Conservation (phyloP, 2,888 invertebrate genomes). For the Dione juno region DNA sequence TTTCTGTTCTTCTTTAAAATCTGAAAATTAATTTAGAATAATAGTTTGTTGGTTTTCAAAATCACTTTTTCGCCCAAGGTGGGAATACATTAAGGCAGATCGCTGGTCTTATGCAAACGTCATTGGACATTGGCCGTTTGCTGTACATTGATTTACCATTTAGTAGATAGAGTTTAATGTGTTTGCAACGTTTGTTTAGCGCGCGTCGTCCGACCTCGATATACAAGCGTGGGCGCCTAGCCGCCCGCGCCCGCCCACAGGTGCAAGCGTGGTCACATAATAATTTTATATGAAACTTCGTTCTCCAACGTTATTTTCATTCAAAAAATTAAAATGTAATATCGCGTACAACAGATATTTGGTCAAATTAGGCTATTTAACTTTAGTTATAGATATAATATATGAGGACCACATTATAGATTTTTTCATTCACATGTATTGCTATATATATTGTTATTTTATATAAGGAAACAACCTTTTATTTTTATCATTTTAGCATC, state of each 20-base stretch:
- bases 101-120: background rate
- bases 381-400: too few species aligned
- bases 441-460: too few species aligned
- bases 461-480: too few species aligned
- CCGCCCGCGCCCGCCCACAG: conserved; percentile 68
- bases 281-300: conserved; percentile 32
- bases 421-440: too few species aligned
- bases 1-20: conserved; percentile 14
- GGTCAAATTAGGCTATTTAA: background rate
- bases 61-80: background rate
- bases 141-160: conserved; percentile 12
- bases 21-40: background rate
- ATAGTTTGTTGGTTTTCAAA: too few species aligned
- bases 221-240: conserved; percentile 68
- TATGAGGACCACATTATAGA: too few species aligned
- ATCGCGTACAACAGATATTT: background rate
- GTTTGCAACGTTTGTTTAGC: conserved; percentile 30
- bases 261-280: conserved; percentile 49
- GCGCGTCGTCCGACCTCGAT: conserved; percentile 56
- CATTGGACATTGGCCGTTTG: background rate
- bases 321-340: conserved; percentile 31
- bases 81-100: background rate
- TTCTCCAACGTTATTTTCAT: conserved; percentile 38
- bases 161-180: conserved; percentile 13
- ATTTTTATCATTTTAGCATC: too few species aligned